phyloP scores from a whole-genome alignment of 2,113 vertebrate species.

The Alexandromys fortis region DNA sequence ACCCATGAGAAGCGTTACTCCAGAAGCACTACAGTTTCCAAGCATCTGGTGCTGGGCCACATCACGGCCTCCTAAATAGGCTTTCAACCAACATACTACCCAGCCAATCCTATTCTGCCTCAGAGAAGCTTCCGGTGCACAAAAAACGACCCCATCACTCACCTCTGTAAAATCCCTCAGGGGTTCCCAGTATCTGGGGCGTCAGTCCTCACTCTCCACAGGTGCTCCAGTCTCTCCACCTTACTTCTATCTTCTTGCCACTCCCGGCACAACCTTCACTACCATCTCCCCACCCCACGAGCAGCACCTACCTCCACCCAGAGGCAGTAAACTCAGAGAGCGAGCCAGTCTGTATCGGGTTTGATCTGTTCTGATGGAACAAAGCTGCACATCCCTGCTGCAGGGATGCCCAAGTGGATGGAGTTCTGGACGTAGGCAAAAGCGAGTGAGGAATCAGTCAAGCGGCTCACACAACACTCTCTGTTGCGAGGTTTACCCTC shows the following conservation, averaged over 20 bases:
- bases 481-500: neutral
- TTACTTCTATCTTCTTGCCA: neutral
- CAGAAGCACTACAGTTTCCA: neutral
- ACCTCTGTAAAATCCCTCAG: neutral
- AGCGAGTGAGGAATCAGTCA: neutral
- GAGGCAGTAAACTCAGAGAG: neutral
- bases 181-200: neutral
- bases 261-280: too few relatives aligned
- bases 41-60: accelerated
- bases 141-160: neutral
- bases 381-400: neutral
- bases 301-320: neutral
- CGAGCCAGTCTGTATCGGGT: neutral
- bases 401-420: neutral
- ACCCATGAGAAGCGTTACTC: accelerated
- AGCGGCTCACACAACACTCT: neutral
- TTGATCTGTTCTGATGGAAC: neutral
- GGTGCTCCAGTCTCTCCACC: neutral
- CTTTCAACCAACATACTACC: neutral
- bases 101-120: neutral
- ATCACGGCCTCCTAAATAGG: accelerated
- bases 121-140: neutral
- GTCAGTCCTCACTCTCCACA: neutral
- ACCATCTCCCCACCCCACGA: neutral
- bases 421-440: neutral